A percentile compares a stretch with the other conserved stretches of the same genome.
phyloP scores from a whole-genome alignment of 2,113 vertebrate species.

The Lanius ludovicianus region DNA sequence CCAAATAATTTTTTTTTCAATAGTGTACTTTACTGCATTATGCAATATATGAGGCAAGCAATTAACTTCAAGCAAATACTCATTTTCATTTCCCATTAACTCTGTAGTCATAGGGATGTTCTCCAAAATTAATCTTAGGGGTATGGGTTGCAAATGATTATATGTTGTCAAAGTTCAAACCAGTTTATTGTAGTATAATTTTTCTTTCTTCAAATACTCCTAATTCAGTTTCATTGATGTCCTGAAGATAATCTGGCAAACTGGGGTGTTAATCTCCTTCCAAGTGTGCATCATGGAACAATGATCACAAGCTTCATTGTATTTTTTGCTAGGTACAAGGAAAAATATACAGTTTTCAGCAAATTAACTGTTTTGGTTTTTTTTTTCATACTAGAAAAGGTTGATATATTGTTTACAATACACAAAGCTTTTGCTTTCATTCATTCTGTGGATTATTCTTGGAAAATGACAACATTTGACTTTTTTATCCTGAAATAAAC shows the following conservation, averaged over 20 bases:
- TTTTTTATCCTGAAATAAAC: neutral
- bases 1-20: neutral
- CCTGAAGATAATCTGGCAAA: neutral
- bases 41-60: conserved; percentile 33
- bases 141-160: neutral
- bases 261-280: neutral
- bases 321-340: neutral
- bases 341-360: neutral
- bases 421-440: neutral
- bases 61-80: conserved; percentile 62
- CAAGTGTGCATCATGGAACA: neutral
- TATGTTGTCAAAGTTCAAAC: conserved; percentile 11
- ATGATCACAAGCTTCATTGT: neutral
- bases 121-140: conserved; percentile 30
- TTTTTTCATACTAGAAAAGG: neutral
- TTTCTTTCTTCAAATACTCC: neutral
- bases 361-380: accelerated
- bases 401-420: neutral
- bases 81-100: conserved; percentile 54
- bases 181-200: neutral
- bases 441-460: neutral
- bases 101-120: neutral
- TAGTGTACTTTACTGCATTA: neutral
- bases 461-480: neutral
- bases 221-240: neutral